phyloP scores from a whole-genome alignment of 2,797 vertebrate species.

The Schizothorax lantsangensis region DNA sequence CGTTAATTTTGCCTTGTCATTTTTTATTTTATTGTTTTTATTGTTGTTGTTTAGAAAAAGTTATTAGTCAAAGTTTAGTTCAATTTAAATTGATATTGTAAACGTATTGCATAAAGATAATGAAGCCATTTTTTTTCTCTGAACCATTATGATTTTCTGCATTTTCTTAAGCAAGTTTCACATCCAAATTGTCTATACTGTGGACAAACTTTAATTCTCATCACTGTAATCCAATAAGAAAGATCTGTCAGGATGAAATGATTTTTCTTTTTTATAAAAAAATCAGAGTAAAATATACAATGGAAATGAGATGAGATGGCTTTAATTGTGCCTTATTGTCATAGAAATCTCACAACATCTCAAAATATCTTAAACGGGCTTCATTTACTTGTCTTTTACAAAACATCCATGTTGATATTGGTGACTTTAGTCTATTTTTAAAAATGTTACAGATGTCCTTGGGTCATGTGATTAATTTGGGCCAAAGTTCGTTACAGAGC shows the following conservation, averaged over 20 bases:
- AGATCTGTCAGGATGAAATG: not conserved
- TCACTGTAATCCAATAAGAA: not conserved
- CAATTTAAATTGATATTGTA: not conserved
- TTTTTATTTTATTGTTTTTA: not conserved
- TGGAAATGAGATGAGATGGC: not conserved
- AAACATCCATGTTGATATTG: not conserved
- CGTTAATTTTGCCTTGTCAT: not conserved
- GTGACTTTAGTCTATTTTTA: not conserved
- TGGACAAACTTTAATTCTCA: not conserved
- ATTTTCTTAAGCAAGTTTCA: not conserved
- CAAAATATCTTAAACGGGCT: not conserved
- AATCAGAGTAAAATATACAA: not conserved
- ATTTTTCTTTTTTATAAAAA: not conserved
- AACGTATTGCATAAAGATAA: not conserved
- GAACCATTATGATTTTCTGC: not conserved
- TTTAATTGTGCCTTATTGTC: not conserved
- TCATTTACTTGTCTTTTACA: not conserved
- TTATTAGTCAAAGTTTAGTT: not conserved
- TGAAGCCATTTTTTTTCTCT: not conserved
- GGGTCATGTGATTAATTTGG: not conserved
- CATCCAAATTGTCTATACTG: not conserved
- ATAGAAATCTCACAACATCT: not conserved
- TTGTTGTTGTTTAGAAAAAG: not conserved
- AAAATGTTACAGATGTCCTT: not conserved
- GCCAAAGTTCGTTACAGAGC: not conserved